These are phyloP conservation scores for Hydropotes inermis DNA, from an alignment of 2,113 vertebrate species.

Conservation along the genomic window DNA sequence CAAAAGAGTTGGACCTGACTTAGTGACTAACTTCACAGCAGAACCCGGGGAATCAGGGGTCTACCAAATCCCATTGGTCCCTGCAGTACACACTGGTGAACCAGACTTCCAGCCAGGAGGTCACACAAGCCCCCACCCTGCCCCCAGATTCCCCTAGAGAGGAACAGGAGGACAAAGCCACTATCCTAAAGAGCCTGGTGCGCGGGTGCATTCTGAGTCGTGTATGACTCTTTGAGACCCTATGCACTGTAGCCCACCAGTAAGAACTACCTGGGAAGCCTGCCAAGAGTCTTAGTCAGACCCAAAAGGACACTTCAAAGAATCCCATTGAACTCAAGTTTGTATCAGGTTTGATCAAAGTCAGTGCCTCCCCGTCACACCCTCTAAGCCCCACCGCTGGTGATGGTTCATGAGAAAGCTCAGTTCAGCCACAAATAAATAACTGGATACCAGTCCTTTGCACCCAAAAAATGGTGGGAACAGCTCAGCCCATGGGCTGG, in stretches of 20 bases:
- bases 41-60: background rate
- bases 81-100: background rate
- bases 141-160: background rate
- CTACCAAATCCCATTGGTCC: background rate
- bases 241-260: background rate
- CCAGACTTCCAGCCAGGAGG: background rate
- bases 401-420: background rate
- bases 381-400: rapidly evolving
- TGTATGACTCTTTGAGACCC: background rate
- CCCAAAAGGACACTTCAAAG: background rate
- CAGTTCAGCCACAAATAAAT: background rate
- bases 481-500: background rate
- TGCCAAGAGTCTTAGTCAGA: background rate
- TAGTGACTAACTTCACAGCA: background rate
- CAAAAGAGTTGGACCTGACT: background rate
- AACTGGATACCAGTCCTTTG: background rate
- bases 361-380: rapidly evolving
- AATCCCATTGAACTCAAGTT: background rate
- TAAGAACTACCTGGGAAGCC: background rate
- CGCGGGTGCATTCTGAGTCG: background rate
- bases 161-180: background rate
- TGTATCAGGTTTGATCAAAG: background rate
- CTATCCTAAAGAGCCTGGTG: background rate
- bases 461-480: too few relatives aligned
- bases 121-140: background rate